phyloP scores from a whole-genome alignment of 2,888 invertebrate genomes.

The Scaptomyza tumidula region DNA sequence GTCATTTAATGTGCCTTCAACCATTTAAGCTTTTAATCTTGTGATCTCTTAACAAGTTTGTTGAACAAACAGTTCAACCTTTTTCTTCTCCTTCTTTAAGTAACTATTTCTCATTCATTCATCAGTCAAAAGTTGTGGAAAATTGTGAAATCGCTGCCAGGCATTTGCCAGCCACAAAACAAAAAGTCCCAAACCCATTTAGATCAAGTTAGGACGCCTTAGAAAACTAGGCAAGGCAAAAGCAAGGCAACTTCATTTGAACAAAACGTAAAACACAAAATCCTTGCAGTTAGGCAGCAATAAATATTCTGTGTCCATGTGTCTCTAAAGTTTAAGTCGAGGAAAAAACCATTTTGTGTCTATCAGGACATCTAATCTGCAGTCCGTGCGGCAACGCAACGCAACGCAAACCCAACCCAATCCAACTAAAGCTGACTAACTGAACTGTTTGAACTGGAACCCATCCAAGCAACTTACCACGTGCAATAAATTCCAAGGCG shows the following conservation, averaged over 20 bases:
- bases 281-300: constrained; percentile 63
- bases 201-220: constrained; percentile 51
- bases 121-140: constrained; percentile 53
- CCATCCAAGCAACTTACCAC: constrained; percentile 70
- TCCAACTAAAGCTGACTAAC: constrained; percentile 43
- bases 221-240: constrained; percentile 36
- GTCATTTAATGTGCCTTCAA: not conserved
- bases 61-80: not conserved
- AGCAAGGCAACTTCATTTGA: constrained; percentile 54
- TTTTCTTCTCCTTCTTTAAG: not conserved
- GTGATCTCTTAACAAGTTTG: constrained; percentile 30
- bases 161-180: constrained; percentile 62
- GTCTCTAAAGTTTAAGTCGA: constrained; percentile 64
- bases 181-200: constrained; percentile 42
- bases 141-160: constrained; percentile 48
- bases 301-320: constrained; percentile 69
- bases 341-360: constrained; percentile 71
- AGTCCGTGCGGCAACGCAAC: constrained; percentile 59
- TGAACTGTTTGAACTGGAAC: constrained; percentile 8
- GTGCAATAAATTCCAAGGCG: constrained; percentile 76
- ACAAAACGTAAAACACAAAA: constrained; percentile 42
- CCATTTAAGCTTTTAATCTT: constrained; percentile 5
- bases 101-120: constrained; percentile 30
- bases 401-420: not conserved
- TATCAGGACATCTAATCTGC: constrained; percentile 75